Evolutionary conservation across 2,797 vertebrate species (phyloP), one percentile per base, ranked within the genome.

Genomic region (Sus cebifrons): DNA sequence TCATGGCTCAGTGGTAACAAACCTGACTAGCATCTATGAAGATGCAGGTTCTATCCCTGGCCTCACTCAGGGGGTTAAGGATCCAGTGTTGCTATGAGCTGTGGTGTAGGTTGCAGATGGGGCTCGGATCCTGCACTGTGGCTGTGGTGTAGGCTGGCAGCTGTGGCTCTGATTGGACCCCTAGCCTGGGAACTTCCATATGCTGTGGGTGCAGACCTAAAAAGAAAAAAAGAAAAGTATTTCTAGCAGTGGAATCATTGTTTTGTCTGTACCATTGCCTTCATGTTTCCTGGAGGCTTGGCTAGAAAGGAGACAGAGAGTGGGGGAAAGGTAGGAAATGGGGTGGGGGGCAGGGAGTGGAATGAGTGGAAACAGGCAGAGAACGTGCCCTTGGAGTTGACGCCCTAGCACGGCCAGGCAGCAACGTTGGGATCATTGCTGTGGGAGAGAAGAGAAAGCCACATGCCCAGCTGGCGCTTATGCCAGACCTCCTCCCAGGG

Each of bases 321-420:
- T 18, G 40, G 70, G 78, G 64, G 93, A 96, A 96, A 95, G 92
- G 75, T 93, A 86, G 83, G 85, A 94, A 95, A 29, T 58, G 88
- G 97, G 92, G 78, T 36, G 36, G 36, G 36, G 36, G 36, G 36
- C 4, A 4, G 36, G 36, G 36, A 3, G 36, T 36, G 4, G 96
- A 93, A 97, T 94, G 62, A 23, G 25, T 88, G 95, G 90, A 98
- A 60, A 93, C 2, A 54, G 89, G 40, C 18, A 27, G 95, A 96
- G 90, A 97, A 96, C 60, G 84, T 89, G 78, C 85, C 71, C 95
- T 96, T 77, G 93, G 97, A 97, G 97, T 93, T 83, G 5, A 67
- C 65, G 91, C 94, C 83, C 98, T 95, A 96, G 58, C 78, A 5
- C 56, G 32, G 75, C 95, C 83, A 89, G 91, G 65, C 91, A 71